These are phyloP conservation scores for Enteromius viviparus DNA, from an alignment of 2,797 vertebrate genomes.

Conservation along the genomic window DNA sequence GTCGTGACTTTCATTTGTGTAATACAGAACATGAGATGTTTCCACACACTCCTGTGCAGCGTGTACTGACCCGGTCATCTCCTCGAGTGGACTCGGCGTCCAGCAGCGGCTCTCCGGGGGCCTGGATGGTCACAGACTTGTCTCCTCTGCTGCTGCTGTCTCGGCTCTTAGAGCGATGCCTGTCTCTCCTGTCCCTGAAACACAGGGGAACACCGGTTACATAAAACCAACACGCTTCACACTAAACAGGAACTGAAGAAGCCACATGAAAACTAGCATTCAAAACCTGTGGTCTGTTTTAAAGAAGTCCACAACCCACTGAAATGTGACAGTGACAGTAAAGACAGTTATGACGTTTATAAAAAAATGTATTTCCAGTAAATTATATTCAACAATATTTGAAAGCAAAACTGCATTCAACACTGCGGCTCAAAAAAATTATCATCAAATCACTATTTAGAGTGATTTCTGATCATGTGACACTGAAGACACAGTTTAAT, in stretches of 20 bases:
- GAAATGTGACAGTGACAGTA: not conserved
- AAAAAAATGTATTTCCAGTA: too few relatives aligned
- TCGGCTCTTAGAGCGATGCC: constrained; percentile 88
- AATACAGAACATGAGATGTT: too few relatives aligned
- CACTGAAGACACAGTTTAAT: too few relatives aligned
- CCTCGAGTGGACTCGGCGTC: constrained; percentile 88
- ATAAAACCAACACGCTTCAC: not conserved
- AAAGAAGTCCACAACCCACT: not conserved
- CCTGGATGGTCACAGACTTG: constrained; percentile 91
- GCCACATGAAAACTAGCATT: not conserved
- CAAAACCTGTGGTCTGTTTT: too few relatives aligned
- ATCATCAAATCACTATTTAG: too few relatives aligned
- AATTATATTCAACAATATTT: too few relatives aligned
- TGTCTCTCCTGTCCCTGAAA: constrained; percentile 85
- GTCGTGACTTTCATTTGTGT: too few relatives aligned
- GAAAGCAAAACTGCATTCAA: too few relatives aligned
- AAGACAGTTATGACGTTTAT: not conserved
- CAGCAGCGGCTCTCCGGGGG: constrained; percentile 86
- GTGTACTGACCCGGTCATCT: constrained; percentile 85
- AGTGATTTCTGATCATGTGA: too few relatives aligned
- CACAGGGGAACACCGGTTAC: not conserved
- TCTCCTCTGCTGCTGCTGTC: constrained; percentile 84
- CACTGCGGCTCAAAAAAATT: too few relatives aligned
- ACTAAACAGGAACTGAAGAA: not conserved
- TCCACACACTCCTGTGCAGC: not conserved